Percentiles rank a stretch among this genome's conserved stretches.
phyloP scores from a whole-genome alignment of 2,888 invertebrate species.

The Drosophila putrida region DNA sequence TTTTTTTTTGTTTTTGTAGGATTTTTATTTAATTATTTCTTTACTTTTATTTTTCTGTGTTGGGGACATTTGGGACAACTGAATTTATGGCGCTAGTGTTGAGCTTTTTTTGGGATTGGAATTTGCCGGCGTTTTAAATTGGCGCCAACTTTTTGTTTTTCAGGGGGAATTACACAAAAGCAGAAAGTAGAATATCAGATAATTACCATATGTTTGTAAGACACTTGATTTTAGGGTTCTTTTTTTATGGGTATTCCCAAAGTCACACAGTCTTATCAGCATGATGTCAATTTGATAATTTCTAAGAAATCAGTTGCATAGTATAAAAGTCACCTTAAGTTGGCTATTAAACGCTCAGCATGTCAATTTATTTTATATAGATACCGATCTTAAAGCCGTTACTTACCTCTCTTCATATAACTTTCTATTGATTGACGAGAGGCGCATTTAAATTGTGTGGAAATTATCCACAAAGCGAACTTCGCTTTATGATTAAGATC shows the following conservation, averaged over 20 bases:
- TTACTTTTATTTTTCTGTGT: conserved; percentile 15
- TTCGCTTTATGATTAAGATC: conserved; percentile 43
- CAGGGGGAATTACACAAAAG: neutral
- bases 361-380: conserved; percentile 30
- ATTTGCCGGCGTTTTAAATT: conserved; percentile 23
- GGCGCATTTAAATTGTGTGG: conserved; percentile 58
- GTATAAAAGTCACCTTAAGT: conserved; percentile 28
- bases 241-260: neutral
- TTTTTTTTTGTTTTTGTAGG: neutral
- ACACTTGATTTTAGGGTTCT: neutral
- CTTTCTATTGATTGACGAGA: conserved; percentile 71
- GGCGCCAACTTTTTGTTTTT: conserved; percentile 26
- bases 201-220: neutral
- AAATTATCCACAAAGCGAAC: conserved; percentile 48
- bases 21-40: conserved; percentile 24
- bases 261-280: conserved; percentile 22
- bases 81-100: conserved; percentile 58
- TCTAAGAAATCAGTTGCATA: neutral
- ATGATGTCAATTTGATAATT: conserved; percentile 17
- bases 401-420: conserved; percentile 23
- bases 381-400: conserved; percentile 27
- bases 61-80: conserved; percentile 60
- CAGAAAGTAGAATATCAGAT: neutral
- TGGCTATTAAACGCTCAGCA: conserved; percentile 52
- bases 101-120: conserved; percentile 32